Percentiles rank a stretch among this genome's conserved stretches.
Evolutionary conservation across 2,113 vertebrate genomes (phyloP).

Genomic region (Gnathonemus echidnorhynchus): DNA sequence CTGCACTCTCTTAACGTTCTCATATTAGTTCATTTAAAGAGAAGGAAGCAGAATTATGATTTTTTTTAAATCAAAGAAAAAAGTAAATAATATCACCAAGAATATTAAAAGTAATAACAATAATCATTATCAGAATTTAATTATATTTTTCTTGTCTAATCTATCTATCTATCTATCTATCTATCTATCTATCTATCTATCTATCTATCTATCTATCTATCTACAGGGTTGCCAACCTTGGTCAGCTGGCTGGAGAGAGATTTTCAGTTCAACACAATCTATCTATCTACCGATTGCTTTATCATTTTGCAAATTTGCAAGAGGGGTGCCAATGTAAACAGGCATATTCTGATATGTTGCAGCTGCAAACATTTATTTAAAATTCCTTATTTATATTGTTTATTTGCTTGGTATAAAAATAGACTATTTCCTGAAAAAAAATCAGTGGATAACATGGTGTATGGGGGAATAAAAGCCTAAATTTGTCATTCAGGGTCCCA

Average conservation of each 20-base stretch:
- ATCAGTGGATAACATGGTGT: constrained; percentile 36
- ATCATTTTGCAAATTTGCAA: neutral
- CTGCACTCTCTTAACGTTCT: constrained; percentile 33
- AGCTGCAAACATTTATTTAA: neutral
- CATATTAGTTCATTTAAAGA: neutral
- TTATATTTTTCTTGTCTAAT: neutral
- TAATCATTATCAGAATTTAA: neutral
- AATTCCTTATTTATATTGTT: neutral
- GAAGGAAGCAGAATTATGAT: neutral
- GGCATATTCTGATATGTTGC: neutral
- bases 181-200: neutral
- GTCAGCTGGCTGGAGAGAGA: neutral
- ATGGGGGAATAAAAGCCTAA: constrained; percentile 42
- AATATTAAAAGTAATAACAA: neutral
- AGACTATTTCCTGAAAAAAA: constrained; percentile 37
- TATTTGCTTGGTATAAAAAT: constrained; percentile 22
- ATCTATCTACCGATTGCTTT: neutral
- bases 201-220: neutral
- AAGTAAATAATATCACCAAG: neutral
- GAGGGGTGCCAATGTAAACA: neutral
- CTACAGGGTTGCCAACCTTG: neutral
- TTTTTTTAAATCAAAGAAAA: neutral
- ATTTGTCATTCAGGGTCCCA: constrained; percentile 45
- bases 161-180: neutral
- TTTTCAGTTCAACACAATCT: neutral